Conservation (phyloP, 1,140 invertebrate genomes). For the Helicorthomorpha holstii region DNA sequence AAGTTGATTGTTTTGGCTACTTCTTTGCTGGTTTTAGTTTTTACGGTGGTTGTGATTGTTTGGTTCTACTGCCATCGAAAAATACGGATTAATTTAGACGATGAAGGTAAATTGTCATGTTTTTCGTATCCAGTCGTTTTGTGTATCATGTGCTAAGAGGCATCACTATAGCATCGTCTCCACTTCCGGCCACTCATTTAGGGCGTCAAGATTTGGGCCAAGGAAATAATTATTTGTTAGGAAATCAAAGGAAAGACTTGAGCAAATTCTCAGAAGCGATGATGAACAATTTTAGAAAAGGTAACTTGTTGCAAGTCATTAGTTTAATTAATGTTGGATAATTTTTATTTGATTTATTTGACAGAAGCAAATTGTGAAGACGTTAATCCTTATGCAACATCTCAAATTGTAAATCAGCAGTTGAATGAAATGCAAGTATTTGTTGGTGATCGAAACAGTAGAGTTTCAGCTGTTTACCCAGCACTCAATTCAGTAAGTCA, state of each 20-base stretch:
- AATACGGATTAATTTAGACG: background rate
- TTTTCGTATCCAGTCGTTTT: background rate
- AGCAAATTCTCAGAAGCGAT: too few species aligned
- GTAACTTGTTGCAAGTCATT: background rate
- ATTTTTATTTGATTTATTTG: background rate
- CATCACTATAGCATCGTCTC: background rate
- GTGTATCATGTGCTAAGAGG: background rate
- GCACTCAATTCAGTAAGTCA: conserved; percentile 3
- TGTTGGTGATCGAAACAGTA: background rate
- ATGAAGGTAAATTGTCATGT: background rate
- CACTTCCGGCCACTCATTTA: background rate
- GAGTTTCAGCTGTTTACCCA: background rate
- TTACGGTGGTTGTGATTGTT: background rate
- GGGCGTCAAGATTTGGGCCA: background rate
- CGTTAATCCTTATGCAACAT: conserved; percentile 6
- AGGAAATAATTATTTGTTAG: background rate
- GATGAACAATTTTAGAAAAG: background rate
- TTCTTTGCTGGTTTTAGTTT: background rate
- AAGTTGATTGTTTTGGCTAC: background rate
- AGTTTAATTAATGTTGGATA: background rate
- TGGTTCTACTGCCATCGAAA: background rate
- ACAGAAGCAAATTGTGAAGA: background rate
- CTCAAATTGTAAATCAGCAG: conserved; percentile 2
- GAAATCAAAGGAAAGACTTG: background rate
- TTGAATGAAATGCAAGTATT: conserved; percentile 5